Base-by-base conservation (phyloP, 1,140 invertebrate species). In the Halictus rubicundus region DNA sequence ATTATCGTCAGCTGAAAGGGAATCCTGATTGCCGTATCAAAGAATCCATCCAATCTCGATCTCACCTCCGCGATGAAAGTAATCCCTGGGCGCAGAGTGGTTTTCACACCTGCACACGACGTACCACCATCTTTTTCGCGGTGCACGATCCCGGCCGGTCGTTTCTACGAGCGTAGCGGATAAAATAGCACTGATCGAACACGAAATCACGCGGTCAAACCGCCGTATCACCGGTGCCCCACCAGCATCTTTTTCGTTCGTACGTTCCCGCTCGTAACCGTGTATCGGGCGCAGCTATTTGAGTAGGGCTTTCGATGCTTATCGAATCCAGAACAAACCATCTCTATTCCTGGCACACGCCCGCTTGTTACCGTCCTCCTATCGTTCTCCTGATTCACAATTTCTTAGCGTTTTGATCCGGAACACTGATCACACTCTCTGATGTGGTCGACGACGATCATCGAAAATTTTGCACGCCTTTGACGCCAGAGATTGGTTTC, bases 151-250 rank as follows among this genome's bases (percentile, higher is more conserved):
- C 39, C 42, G 32, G 5, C n/a, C 19, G 27, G 23, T 71, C 60
- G 81, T 49, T 80, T 60, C 46, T 68, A 25, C 54, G 60, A 59
- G 73, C 9, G n/a, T 64, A 66, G 39, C 68, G 83, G 84, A 77
- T 80, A 54, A 81, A 85, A 85, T 69, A 72, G 60, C 68, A 85
- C 84, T 85, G 84, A 65, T 57, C n/a, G 84, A 52, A 66, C 81
- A 70, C 68, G 83, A 77, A 80, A 68, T 42, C 16, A 37, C 46
- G 59, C 64, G 76, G 74, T 64, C 73, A 42, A 75, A 85, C 65
- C 37, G n/a, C 61, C 75, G 14, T 19, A 70, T 66, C 39, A 57
- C n/a, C 23, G 68, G 3, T 19, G 16, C 84, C 84, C 83, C 78
- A 83, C 69, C 19, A 54, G 37, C n/a, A 23, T 78, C 66, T 65